phyloP scores from a whole-genome alignment of 2,113 vertebrate genomes.

The Oxygymnocypris stewartii region DNA sequence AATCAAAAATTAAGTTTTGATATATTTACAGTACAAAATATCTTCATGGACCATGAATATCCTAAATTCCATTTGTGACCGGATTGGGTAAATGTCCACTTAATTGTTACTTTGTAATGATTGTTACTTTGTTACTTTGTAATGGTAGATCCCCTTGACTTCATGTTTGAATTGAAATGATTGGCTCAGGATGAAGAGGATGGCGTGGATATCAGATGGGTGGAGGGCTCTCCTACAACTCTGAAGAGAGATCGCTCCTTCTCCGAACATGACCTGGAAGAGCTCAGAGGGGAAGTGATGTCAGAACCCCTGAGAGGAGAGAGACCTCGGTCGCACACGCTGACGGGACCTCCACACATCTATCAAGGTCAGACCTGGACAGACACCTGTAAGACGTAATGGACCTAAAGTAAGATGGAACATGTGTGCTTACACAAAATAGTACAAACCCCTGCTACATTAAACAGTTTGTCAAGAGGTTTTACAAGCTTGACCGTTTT shows the following conservation, averaged over 20 bases:
- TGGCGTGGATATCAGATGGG: slow-evolving; percentile 63
- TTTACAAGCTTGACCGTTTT: too few species aligned
- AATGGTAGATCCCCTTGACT: background rate
- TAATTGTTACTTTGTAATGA: too few species aligned
- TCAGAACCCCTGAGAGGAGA: slow-evolving; percentile 61
- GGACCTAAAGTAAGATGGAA: background rate
- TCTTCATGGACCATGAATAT: too few species aligned
- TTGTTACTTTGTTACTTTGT: too few species aligned
- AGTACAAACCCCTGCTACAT: too few species aligned
- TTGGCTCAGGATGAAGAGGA: slow-evolving; percentile 85
- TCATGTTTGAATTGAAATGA: background rate
- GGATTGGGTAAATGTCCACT: too few species aligned
- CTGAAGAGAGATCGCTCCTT: slow-evolving; percentile 93
- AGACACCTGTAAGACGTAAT: slow-evolving; percentile 17
- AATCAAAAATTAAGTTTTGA: too few species aligned
- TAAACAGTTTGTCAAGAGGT: too few species aligned
- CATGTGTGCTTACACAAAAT: too few species aligned
- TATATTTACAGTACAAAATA: too few species aligned
- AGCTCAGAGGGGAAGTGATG: slow-evolving; percentile 76
- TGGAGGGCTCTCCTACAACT: slow-evolving; percentile 67
- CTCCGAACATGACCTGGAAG: slow-evolving; percentile 88
- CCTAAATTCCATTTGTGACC: too few species aligned
- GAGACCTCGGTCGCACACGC: slow-evolving; percentile 75
- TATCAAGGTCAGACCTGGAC: slow-evolving; percentile 43
- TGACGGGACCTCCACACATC: slow-evolving; percentile 50